Conservation (phyloP, 2,797 vertebrate species). For the Emydoidea blandingii region DNA sequence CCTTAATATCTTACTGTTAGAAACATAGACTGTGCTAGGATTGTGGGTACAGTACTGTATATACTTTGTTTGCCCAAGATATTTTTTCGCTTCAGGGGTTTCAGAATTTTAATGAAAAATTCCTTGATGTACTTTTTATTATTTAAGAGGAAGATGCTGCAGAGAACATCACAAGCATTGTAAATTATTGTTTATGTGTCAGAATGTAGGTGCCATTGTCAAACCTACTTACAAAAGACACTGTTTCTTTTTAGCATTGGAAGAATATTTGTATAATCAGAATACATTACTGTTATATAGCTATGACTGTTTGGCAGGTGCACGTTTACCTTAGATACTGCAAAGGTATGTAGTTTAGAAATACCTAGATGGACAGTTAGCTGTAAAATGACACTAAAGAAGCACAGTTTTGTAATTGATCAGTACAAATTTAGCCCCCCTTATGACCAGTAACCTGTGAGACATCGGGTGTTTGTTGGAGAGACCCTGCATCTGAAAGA, state of each 20-base stretch:
- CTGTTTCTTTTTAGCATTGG: constrained; percentile 20
- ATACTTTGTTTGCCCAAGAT: constrained; percentile 46
- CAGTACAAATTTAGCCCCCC: neutral
- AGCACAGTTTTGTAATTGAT: neutral
- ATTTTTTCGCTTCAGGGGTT: constrained; percentile 49
- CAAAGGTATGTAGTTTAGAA: neutral
- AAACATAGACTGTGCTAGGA: neutral
- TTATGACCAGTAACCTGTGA: neutral
- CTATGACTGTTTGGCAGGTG: neutral
- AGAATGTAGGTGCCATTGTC: constrained; percentile 40
- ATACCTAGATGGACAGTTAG: fast-evolving
- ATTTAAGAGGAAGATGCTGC: constrained; percentile 52
- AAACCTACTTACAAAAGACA: constrained; percentile 39
- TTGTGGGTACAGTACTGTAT: neutral
- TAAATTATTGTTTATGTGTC: constrained; percentile 63
- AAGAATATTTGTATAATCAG: constrained; percentile 47
- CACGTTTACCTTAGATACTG: neutral
- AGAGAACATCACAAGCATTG: constrained; percentile 50
- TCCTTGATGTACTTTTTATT: constrained; percentile 62
- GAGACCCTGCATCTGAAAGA: neutral
- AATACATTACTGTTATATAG: constrained; percentile 37
- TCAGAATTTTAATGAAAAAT: constrained; percentile 68
- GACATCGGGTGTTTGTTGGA: neutral
- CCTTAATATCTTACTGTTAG: neutral
- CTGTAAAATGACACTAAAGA: neutral